These are phyloP conservation scores for Heliconius erato DNA, from an alignment of 2,888 invertebrate genomes.

Conservation along the genomic window DNA sequence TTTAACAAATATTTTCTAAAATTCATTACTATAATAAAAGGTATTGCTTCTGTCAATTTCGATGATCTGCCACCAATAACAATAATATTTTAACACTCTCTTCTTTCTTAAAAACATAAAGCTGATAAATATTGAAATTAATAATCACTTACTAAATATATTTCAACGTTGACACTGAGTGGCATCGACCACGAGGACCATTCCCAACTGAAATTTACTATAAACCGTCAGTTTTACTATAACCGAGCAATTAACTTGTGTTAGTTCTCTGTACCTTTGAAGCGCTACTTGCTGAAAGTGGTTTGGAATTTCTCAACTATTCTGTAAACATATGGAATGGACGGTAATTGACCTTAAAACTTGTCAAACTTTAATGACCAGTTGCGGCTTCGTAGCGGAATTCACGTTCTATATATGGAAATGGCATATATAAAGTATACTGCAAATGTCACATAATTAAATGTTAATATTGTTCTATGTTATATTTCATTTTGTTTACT, in stretches of 20 bases:
- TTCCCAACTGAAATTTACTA: constrained; percentile 65
- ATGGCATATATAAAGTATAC: not conserved
- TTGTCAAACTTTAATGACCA: constrained; percentile 49
- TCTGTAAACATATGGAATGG: constrained; percentile 56
- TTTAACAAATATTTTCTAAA: not conserved
- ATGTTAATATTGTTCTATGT: not conserved
- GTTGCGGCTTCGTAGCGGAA: constrained; percentile 38
- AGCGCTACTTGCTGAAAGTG: constrained; percentile 57
- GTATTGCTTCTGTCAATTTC: not conserved
- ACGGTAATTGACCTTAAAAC: constrained; percentile 50
- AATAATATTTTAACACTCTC: not conserved
- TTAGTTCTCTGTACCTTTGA: constrained; percentile 65
- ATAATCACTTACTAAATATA: constrained; percentile 28
- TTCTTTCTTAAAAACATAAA: not conserved
- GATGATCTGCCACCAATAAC: not conserved
- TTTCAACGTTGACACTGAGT: constrained; percentile 35
- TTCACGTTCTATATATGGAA: constrained; percentile 19
- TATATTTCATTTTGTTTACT: too few relatives aligned
- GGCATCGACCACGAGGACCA: constrained; percentile 43
- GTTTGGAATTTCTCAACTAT: constrained; percentile 64
- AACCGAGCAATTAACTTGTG: constrained; percentile 74
- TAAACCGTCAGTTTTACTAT: constrained; percentile 62
- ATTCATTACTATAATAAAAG: not conserved
- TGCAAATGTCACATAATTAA: not conserved
- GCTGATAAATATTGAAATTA: constrained; percentile 40